Conservation (phyloP, 2,797 vertebrate genomes). For the Steatocranus sp. region DNA sequence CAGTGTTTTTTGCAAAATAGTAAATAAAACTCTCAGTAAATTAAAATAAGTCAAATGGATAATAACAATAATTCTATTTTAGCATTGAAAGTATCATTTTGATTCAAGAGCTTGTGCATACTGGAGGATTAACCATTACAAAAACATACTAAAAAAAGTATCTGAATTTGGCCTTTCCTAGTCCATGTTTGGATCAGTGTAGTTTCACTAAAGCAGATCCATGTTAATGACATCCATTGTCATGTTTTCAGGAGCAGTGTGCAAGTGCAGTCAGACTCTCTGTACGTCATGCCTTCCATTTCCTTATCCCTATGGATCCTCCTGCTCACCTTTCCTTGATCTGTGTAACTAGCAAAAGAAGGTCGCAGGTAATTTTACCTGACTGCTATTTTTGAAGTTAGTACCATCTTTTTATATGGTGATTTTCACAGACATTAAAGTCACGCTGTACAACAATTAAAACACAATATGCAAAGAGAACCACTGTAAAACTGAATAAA, state of each 20-base stretch:
- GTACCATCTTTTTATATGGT: not conserved
- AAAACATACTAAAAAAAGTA: not conserved
- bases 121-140: not conserved
- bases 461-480: not conserved
- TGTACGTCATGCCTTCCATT: not conserved
- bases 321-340: not conserved
- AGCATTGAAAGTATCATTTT: accelerated
- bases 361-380: not conserved
- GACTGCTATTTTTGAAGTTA: not conserved
- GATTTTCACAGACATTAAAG: not conserved
- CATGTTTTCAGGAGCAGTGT: not conserved
- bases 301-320: not conserved
- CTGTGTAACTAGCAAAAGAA: accelerated
- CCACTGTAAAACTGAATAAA: not conserved
- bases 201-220: not conserved
- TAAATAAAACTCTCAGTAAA: not conserved
- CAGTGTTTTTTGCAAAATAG: not conserved
- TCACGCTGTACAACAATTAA: not conserved
- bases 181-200: not conserved
- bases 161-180: not conserved
- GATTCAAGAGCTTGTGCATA: not conserved
- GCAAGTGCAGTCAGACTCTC: not conserved
- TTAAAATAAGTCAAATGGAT: not conserved
- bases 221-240: not conserved
- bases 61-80: not conserved